Base-by-base conservation (phyloP, 2,797 vertebrate species). In the Bovichtus variegatus region DNA sequence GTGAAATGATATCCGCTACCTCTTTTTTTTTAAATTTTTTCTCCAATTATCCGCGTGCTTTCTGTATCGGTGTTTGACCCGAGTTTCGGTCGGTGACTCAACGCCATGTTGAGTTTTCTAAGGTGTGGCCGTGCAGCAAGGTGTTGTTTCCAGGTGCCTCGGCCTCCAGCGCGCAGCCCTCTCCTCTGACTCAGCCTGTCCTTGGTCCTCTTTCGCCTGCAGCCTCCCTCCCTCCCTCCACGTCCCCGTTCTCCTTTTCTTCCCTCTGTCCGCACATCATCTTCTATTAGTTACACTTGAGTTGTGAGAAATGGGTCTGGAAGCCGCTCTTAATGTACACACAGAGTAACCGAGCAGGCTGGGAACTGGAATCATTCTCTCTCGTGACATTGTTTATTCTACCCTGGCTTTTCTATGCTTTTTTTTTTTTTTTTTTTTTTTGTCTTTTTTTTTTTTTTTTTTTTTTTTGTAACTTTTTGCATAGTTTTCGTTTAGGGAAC, bases 1-100 rank as follows among this genome's bases (percentile, higher is more conserved):
- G 10, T 7, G 12, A 10, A 27, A 27, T 5, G 31, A 10, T 15
- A 5, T 49, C 40, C 0, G n/a, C n/a, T n/a, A 6, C 0, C 3
- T 9, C 0, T 40, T 16, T 50, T 4, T 0, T 6, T 34, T 34
- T 34, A 34, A 7, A 2, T 34, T 2, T 1, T 12, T 11, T 8
- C 6, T n/a, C 5, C n/a, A n/a, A 18, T 60, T 69, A 1, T 15
- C 19, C 1, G 1, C 1, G 3, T 43, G 19, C 46, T 77, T 73
- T 67, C 47, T n/a, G 38, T 41, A 9, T 67, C 21, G 66, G 10
- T 83, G 47, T 78, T 49, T 81, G 38, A 84, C 75, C 78, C 7
- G 87, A 94, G 94, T 95, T 95, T 95, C 94, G 92, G 88, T 92
- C 84, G 78, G 72, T 88, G 88, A 93, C 77, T 86, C 84, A 89